These are phyloP conservation scores for Eupithecia vulgata DNA, from an alignment of 2,888 invertebrate species.

Conservation along the genomic window DNA sequence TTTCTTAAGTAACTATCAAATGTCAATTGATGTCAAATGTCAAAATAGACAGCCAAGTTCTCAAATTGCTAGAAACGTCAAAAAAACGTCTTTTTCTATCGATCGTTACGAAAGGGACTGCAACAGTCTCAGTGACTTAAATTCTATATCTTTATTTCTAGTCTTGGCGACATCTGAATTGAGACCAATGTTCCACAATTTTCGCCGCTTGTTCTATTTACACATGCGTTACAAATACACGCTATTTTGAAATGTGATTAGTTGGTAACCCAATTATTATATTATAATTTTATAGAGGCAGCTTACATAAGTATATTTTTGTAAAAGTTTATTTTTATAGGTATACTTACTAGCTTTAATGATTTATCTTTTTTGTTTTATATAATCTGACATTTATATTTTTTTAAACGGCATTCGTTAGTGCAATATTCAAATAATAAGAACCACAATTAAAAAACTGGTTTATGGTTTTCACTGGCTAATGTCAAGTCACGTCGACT, in stretches of 20 bases:
- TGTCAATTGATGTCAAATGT: too few species aligned
- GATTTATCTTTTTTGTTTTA: neutral
- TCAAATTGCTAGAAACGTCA: too few species aligned
- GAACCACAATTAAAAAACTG: neutral
- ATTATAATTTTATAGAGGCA: neutral
- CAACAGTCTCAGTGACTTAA: neutral
- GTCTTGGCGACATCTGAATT: neutral
- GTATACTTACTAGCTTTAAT: too few species aligned
- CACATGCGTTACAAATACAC: neutral
- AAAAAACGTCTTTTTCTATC: neutral
- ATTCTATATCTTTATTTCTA: neutral
- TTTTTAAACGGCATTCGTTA: neutral
- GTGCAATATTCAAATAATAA: neutral
- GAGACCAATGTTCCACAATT: neutral
- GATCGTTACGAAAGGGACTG: neutral
- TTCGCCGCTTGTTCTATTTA: neutral
- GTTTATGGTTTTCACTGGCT: neutral
- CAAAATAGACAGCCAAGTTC: too few species aligned
- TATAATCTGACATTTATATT: neutral
- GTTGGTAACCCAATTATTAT: neutral
- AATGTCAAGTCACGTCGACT: neutral
- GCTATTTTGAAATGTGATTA: neutral
- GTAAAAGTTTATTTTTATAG: neutral
- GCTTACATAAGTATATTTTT: conserved; percentile 1
- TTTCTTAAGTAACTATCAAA: too few species aligned